A percentile compares a stretch with the other conserved stretches of the same genome.
Conservation (phyloP, 1,140 invertebrate species). For the Eubasilissa regina region DNA sequence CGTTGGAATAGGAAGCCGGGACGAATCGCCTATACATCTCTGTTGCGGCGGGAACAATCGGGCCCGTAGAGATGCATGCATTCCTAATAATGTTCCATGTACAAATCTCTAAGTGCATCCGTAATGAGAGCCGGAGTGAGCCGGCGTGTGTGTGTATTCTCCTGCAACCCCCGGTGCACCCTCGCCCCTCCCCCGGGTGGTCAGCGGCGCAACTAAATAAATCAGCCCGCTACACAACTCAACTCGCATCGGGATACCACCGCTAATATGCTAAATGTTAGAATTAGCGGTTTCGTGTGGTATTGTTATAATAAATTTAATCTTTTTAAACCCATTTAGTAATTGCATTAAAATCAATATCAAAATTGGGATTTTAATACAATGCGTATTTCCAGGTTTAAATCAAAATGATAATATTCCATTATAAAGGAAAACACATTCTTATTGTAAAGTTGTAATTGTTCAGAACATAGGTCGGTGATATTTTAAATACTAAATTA, state of each 20-base stretch:
- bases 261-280: no score
- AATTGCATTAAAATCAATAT: no score
- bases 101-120: conserved; percentile 57
- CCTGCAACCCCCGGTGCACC: neutral
- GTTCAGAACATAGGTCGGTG: no score
- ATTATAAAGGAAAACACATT: no score
- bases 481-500: no score
- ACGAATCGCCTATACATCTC: neutral
- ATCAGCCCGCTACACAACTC: neutral
- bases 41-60: conserved; percentile 41
- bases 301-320: no score
- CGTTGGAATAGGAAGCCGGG: neutral
- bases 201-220: neutral
- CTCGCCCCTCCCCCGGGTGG: neutral
- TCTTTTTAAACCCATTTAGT: no score
- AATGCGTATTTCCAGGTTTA: no score
- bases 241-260: neutral
- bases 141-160: neutral
- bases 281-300: no score
- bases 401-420: no score
- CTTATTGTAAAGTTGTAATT: no score
- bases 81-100: conserved; percentile 55
- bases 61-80: conserved; percentile 41
- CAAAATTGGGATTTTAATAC: no score
- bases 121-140: conserved; percentile 46